Percentiles rank a stretch among this genome's conserved stretches.
Conservation (phyloP, 1,140 invertebrate genomes). For the Pygmarrhopalites habei region DNA sequence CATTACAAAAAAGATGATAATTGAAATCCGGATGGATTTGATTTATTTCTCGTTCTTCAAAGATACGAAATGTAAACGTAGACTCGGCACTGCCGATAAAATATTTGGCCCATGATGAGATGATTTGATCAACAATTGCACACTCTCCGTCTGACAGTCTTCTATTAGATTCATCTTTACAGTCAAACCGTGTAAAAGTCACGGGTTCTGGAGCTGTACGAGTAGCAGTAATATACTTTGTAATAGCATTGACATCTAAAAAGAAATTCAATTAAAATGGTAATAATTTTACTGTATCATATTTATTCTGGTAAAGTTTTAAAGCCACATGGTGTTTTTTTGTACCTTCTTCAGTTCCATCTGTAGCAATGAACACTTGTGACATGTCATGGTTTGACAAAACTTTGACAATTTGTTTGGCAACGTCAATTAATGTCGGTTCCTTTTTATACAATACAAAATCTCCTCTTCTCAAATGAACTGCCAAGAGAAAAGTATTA, state of each 20-base stretch:
- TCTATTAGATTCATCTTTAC: not conserved
- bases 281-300: too few relatives aligned
- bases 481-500: too few relatives aligned
- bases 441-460: slow-evolving; percentile 64
- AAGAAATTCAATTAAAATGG: too few relatives aligned
- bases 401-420: slow-evolving; percentile 58
- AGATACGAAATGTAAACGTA: slow-evolving; percentile 92
- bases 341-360: slow-evolving; percentile 54
- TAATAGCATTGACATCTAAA: not conserved
- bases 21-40: slow-evolving; percentile 72
- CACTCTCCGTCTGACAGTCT: slow-evolving; percentile 66
- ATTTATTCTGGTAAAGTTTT: too few relatives aligned
- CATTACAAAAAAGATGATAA: slow-evolving; percentile 78
- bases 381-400: slow-evolving; percentile 52
- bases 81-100: slow-evolving; percentile 90
- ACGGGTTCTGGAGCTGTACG: not conserved
- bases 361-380: slow-evolving; percentile 71
- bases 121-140: slow-evolving; percentile 93
- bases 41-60: slow-evolving; percentile 92
- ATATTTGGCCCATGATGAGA: slow-evolving; percentile 77
- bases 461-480: slow-evolving; percentile 78
- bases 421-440: slow-evolving; percentile 63
- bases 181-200: not conserved
- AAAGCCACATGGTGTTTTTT: too few relatives aligned
- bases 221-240: not conserved